These are phyloP conservation scores for Drosophila miranda DNA, from an alignment of 1,140 invertebrate genomes.

Conservation along the genomic window DNA sequence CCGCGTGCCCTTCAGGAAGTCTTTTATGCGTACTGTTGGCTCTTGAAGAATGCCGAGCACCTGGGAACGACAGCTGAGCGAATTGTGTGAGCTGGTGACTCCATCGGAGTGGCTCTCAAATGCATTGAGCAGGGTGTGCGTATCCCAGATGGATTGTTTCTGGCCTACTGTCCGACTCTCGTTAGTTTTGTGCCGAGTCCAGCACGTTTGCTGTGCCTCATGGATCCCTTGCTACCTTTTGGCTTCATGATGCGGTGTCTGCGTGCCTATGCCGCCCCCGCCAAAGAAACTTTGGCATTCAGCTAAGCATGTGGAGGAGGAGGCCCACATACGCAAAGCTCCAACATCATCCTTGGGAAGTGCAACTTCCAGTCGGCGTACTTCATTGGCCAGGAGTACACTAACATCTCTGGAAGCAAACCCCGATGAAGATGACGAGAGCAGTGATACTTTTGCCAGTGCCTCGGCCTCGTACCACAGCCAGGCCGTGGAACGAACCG, in stretches of 20 bases:
- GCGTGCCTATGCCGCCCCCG: constrained; percentile 84
- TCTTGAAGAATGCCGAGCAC: constrained; percentile 87
- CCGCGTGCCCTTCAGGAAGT: constrained; percentile 96
- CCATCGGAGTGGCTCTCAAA: constrained; percentile 89
- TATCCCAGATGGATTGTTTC: constrained; percentile 93
- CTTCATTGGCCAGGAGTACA: constrained; percentile 65
- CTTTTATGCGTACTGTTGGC: constrained; percentile 97
- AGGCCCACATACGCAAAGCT: constrained; percentile 65
- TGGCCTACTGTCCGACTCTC: constrained; percentile 92
- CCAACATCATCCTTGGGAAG: constrained; percentile 38
- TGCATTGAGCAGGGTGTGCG: constrained; percentile 90
- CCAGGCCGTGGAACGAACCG: constrained; percentile 77
- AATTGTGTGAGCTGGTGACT: constrained; percentile 91
- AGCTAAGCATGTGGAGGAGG: constrained; percentile 63
- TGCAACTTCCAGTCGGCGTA: constrained; percentile 65
- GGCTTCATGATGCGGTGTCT: constrained; percentile 94
- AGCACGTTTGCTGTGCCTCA: constrained; percentile 93
- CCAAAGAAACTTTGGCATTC: constrained; percentile 60
- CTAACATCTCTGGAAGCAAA: constrained; percentile 64
- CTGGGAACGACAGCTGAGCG: constrained; percentile 89
- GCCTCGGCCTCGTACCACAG: constrained; percentile 78
- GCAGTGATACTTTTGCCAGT: constrained; percentile 79
- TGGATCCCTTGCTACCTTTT: constrained; percentile 97
- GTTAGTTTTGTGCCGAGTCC: constrained; percentile 95
- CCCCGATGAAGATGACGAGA: constrained; percentile 61